Conservation (phyloP, 2,113 vertebrate species). For the Coturnix japonica region DNA sequence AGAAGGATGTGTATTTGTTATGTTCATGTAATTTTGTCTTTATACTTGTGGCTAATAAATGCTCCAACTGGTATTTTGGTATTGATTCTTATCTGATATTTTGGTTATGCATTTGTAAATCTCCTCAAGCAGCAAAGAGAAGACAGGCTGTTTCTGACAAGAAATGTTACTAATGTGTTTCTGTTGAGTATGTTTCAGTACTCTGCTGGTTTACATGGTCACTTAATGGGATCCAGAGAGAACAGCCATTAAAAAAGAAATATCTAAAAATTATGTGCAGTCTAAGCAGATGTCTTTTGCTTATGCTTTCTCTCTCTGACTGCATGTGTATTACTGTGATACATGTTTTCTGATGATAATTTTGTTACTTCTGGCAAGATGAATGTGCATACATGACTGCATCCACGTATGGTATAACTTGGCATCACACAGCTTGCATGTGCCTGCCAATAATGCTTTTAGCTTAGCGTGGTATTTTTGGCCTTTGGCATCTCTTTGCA, state of each 20-base stretch:
- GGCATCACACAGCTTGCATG: neutral
- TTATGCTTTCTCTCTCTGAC: neutral
- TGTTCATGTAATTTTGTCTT: neutral
- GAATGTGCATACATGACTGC: fast-evolving
- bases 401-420: fast-evolving
- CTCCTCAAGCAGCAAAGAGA: neutral
- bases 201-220: slow-evolving; percentile 19
- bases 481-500: neutral
- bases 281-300: neutral
- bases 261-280: neutral
- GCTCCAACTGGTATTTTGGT: neutral
- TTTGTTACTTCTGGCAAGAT: neutral
- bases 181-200: slow-evolving; percentile 14
- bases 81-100: neutral
- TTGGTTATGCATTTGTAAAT: neutral
- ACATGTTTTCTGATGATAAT: neutral
- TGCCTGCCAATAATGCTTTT: neutral
- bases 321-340: neutral
- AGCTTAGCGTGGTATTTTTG: neutral
- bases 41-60: neutral
- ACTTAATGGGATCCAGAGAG: slow-evolving; percentile 19
- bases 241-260: neutral
- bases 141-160: neutral
- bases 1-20: neutral
- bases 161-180: slow-evolving; percentile 21